Evolutionary conservation across 92 coral and sea anemone genomes (phyloP).

Genomic region (Hydrozoanthus gracilis): DNA sequence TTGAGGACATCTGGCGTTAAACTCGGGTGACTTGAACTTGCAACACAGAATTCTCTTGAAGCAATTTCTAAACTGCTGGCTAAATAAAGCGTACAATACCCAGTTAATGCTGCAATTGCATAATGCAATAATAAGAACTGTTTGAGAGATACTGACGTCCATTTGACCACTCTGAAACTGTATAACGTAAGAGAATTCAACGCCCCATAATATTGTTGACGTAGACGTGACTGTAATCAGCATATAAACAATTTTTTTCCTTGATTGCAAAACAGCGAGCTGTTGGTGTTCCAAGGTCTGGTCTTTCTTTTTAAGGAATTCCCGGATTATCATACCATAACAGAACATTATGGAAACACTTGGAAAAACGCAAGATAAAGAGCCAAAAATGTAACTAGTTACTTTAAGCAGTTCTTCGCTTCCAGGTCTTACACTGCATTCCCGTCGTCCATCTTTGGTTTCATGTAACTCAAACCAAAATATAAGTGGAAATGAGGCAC

Average conservation of each 20-base stretch:
- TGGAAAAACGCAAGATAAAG: neutral
- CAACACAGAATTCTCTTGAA: slow-evolving; percentile 1
- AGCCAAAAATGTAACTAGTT: neutral
- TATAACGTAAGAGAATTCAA: neutral
- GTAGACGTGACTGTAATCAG: neutral
- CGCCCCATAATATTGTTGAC: neutral
- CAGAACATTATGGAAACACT: neutral
- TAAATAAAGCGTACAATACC: slow-evolving; percentile 9
- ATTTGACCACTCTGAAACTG: neutral
- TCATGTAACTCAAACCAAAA: neutral
- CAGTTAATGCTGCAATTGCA: slow-evolving; percentile 11
- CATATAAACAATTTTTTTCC: neutral
- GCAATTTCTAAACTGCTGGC: slow-evolving; percentile 26
- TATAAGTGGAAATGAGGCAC: neutral
- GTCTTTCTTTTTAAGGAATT: neutral
- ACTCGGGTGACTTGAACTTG: neutral
- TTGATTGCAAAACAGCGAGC: neutral
- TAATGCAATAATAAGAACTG: neutral
- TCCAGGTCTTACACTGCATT: neutral
- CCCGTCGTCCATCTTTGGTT: neutral
- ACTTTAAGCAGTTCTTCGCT: neutral
- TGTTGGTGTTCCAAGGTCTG: neutral
- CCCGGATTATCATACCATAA: neutral
- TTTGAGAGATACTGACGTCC: neutral
- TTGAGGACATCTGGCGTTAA: too few relatives aligned